Percentiles rank a stretch among this genome's conserved stretches.
Evolutionary conservation across 2,888 invertebrate genomes (phyloP).

Genomic region (Tetragonula carbonaria): DNA sequence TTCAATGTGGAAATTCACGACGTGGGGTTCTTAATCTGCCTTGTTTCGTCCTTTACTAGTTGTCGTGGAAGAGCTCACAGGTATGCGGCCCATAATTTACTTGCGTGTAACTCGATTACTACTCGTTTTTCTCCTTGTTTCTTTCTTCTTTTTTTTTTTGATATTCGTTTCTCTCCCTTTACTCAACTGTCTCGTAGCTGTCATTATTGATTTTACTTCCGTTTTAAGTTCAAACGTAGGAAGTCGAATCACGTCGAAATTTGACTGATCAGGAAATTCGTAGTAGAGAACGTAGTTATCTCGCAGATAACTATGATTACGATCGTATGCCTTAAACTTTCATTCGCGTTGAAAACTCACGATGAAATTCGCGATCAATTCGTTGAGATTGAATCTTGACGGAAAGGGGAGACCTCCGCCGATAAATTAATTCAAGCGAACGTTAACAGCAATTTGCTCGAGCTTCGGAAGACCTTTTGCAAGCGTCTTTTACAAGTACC

Average conservation of each 20-base stretch:
- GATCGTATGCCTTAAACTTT: neutral
- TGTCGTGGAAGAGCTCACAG: conserved; percentile 81
- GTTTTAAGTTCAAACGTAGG: neutral
- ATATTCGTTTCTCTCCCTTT: neutral
- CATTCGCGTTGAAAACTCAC: neutral
- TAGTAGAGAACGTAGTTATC: neutral
- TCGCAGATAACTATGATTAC: neutral
- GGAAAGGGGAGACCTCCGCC: neutral
- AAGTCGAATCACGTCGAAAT: neutral
- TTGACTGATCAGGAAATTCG: conserved; percentile 27
- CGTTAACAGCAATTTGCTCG: neutral
- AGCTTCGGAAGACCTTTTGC: too few species aligned
- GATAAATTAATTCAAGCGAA: neutral
- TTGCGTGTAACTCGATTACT: conserved; percentile 9
- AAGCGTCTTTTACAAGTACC: too few species aligned
- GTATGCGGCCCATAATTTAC: conserved; percentile 72
- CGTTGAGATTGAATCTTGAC: too few species aligned
- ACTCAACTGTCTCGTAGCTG: neutral
- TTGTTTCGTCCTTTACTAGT: conserved; percentile 80
- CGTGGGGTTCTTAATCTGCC: conserved; percentile 77
- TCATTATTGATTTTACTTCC: conserved; percentile 4
- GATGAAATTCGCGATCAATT: neutral
- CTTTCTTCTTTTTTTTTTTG: neutral
- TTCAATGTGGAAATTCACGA: conserved; percentile 79
- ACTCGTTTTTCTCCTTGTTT: neutral